Base-by-base conservation (phyloP, 2,797 vertebrate species). In the Chaetodon trifasciatus region DNA sequence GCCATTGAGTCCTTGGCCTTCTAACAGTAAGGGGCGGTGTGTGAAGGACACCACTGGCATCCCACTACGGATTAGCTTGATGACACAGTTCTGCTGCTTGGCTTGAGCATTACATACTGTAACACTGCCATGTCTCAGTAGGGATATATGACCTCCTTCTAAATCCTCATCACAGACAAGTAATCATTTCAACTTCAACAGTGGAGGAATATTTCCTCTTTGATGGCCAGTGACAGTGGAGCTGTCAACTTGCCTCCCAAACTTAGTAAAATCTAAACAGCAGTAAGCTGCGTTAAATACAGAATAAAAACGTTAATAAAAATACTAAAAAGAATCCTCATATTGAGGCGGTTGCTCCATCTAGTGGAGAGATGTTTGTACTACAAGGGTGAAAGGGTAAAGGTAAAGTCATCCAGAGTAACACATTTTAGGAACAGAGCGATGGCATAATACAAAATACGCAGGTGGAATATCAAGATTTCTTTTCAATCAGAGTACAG, bases 61-160 rank as follows among this genome's bases (percentile, higher is more conserved):
- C 76, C 80, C 84, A 84, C 73, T 71, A 74, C 63, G 79, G 86
- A 88, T 89, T 76, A 86, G 81, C 44, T 64, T 61, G 81, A 85
- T 89, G 85, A 90, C 88, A 93, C 86, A 90, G 56, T 74, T 89
- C 72, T 71, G 50, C 76, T 78, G 50, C 75, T 88, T 79, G 88
- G 90, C 86, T 79, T 84, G 83, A 80, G 77, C 57, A 28, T 66
- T 74, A 69, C 78, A 73, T 66, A 50, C 82, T 81, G 81, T 76
- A 72, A 58, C 70, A 42, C 60, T 86, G 83, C 86, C 84, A 82
- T 60, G 84, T 90, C 90, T 88, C 88, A 84, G 85, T 49, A 81
- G 86, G 75, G 68, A 84, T 70, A 83, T 70, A 24, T 88, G 90
- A 91, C 88, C 90, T 88, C 86, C 56, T 90, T 93, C 81, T 83